Conservation (phyloP, 2,113 vertebrate genomes). For the Anoura caudifer region DNA sequence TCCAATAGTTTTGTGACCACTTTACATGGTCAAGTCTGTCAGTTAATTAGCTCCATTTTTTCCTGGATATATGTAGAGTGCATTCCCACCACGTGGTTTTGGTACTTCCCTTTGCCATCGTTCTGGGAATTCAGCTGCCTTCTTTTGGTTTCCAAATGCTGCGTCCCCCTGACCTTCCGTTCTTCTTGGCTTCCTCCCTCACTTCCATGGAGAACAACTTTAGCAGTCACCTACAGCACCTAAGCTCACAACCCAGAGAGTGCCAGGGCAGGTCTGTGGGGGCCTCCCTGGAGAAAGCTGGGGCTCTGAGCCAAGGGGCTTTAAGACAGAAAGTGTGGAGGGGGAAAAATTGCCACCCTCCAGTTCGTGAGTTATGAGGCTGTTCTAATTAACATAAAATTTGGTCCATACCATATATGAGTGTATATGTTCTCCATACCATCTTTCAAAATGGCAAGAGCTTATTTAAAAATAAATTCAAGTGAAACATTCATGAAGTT, state of each 20-base stretch:
- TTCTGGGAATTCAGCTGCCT: not conserved
- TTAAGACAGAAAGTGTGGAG: not conserved
- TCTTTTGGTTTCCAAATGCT: not conserved
- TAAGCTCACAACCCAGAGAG: rapidly evolving
- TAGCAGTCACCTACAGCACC: not conserved
- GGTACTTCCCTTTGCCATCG: not conserved
- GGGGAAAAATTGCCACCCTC: not conserved
- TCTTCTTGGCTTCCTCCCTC: not conserved
- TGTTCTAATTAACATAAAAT: not conserved
- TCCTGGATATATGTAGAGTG: not conserved
- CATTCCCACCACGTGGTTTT: not conserved
- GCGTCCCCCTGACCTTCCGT: not conserved
- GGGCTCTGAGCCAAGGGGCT: not conserved
- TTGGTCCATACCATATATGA: not conserved
- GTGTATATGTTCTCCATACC: not conserved
- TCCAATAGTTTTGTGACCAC: not conserved
- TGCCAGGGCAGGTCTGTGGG: not conserved
- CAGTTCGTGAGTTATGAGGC: not conserved
- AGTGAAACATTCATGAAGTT: not conserved
- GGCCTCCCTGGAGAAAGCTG: not conserved
- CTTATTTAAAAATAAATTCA: not conserved
- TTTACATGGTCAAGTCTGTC: not conserved
- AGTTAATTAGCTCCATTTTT: not conserved
- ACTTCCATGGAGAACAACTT: not conserved
- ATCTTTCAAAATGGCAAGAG: not conserved